phyloP scores from a whole-genome alignment of 2,888 invertebrate species.

The Dynastes tityus region DNA sequence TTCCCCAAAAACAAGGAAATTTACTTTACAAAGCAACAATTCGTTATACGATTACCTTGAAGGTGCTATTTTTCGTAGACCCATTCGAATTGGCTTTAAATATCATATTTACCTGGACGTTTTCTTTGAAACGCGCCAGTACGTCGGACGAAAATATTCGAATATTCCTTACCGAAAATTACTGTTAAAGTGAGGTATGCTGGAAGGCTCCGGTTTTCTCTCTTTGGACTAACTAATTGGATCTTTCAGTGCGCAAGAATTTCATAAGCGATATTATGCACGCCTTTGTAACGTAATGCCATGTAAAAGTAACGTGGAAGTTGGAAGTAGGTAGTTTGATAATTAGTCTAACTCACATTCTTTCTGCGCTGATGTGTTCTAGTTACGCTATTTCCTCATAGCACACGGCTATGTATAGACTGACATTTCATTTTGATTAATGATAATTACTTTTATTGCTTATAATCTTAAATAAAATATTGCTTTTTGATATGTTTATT shows the following conservation, averaged over 20 bases:
- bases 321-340: constrained; percentile 28
- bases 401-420: neutral
- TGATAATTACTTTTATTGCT: too few species aligned
- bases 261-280: constrained; percentile 16
- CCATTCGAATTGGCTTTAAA: too few species aligned
- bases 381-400: constrained; percentile 3
- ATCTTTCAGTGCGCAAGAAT: constrained; percentile 32
- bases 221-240: constrained; percentile 30
- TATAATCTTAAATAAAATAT: too few species aligned
- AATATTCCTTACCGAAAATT: constrained; percentile 75
- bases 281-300: constrained; percentile 18
- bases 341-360: constrained; percentile 29
- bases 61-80: too few species aligned
- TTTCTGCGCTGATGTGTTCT: neutral
- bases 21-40: too few species aligned
- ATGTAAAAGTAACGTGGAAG: constrained; percentile 17
- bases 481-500: too few species aligned
- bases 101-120: too few species aligned
- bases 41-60: too few species aligned
- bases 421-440: too few species aligned
- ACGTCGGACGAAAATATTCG: constrained; percentile 76
- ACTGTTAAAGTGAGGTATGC: constrained; percentile 60
- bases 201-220: constrained; percentile 1
- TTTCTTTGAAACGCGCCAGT: neutral
- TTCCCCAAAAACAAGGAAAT: too few species aligned